A percentile compares a stretch with the other conserved stretches of the same genome.
These are phyloP conservation scores for Myiozetetes cayanensis DNA, from an alignment of 2,113 vertebrate genomes.

Conservation along the genomic window DNA sequence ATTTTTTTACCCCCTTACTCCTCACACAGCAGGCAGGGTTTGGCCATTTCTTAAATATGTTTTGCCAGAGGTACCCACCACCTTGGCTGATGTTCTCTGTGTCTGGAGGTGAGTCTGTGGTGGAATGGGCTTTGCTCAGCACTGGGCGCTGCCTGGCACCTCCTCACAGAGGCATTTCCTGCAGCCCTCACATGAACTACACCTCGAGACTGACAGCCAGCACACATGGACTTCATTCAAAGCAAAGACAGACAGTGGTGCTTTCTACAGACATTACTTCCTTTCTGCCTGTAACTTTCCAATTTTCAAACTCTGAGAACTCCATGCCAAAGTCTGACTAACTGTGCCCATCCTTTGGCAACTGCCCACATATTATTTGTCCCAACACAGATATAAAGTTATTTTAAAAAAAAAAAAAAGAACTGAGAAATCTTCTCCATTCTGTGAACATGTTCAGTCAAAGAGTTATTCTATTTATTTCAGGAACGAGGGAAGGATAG, in stretches of 20 bases:
- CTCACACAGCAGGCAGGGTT: background rate
- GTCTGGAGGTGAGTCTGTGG: background rate
- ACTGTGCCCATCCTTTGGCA: background rate
- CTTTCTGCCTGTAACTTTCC: background rate
- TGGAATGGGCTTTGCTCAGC: background rate
- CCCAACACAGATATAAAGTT: background rate
- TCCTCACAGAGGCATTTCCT: background rate
- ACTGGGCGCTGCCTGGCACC: background rate
- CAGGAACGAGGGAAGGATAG: background rate
- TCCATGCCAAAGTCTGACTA: background rate
- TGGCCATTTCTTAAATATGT: background rate
- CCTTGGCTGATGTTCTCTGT: background rate
- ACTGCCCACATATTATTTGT: background rate
- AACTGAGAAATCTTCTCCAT: background rate
- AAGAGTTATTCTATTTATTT: background rate
- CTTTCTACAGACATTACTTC: background rate
- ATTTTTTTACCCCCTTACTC: background rate
- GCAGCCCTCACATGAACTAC: background rate
- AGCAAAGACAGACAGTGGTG: background rate
- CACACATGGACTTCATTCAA: background rate
- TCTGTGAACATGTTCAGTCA: background rate
- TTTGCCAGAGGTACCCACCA: background rate
- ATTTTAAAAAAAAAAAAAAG: background rate
- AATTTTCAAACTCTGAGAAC: background rate
- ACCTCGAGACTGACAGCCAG: fast-evolving